Base-by-base conservation (phyloP, 2,888 invertebrate species). In the Ornithoptera alexandrae region DNA sequence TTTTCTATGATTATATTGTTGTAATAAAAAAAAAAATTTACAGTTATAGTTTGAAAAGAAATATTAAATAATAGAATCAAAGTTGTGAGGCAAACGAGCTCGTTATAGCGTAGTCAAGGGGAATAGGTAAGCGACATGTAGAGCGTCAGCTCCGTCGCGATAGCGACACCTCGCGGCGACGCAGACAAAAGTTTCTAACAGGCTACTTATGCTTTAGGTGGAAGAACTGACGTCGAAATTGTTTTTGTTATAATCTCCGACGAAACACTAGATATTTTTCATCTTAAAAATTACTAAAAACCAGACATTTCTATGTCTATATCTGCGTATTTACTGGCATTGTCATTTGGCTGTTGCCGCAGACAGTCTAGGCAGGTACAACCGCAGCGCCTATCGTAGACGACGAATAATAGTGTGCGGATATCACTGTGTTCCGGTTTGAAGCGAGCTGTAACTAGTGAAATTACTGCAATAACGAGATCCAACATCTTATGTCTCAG, bases 81-180 rank as follows among this genome's bases (percentile, higher is more conserved):
- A 69, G 65, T 62, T 65, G 60, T 66, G 66, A 50, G 20, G 62
- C 62, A 65, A 65, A 69, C 62, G 69, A 69, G 62, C 65, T 69
- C 65, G 69, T 62, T 69, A 62, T 65, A 65, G 68, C 70, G 72
- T 62, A 74, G 71, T 78, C 79, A 86, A 84, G 79, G 83, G 77
- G 86, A 87, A 87, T 86, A 85, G 84, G 84, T 84, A 83, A 86
- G 83, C 67, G 78, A 73, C 73, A 69, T 50, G 66, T 60, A 66
- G 30, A 30, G 66, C n/a, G 50, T 24, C 65, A 24, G 39, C 62
- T 50, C 46, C 42, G n/a, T n/a, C 39, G 18, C 50, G 60, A 60
- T 30, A 57, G 65, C 69, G 65, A 65, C 69, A 69, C 65, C 69
- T 69, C 53, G 57, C 65, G 69, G 62, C 46, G 58, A 39, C 58